phyloP scores from a whole-genome alignment of 2,113 vertebrate genomes.

The Serinus canaria region DNA sequence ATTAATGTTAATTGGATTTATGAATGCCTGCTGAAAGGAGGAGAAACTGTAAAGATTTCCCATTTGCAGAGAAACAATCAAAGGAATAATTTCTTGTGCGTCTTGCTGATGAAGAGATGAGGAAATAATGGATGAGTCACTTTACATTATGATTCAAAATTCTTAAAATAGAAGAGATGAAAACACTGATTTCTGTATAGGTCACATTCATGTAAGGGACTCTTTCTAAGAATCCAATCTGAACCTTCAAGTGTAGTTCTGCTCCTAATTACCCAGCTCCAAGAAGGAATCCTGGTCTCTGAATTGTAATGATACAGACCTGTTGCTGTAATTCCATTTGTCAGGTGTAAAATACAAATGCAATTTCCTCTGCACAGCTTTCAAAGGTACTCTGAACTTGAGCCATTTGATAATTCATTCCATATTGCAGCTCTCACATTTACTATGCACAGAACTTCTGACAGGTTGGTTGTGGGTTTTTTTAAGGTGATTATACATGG shows the following conservation, averaged over 20 bases:
- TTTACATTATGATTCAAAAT: slow-evolving; percentile 40
- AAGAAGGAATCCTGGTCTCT: not conserved
- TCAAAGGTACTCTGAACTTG: slow-evolving; percentile 35
- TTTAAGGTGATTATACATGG: not conserved
- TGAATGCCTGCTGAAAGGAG: not conserved
- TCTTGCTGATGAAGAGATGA: slow-evolving; percentile 21
- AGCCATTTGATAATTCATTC: slow-evolving; percentile 30
- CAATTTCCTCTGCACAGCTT: not conserved
- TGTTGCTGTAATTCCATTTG: slow-evolving; percentile 48
- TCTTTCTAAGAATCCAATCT: slow-evolving; percentile 27
- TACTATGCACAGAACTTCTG: not conserved
- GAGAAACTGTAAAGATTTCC: not conserved
- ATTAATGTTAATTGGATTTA: slow-evolving; percentile 49
- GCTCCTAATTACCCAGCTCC: slow-evolving; percentile 5
- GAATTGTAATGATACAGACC: slow-evolving; percentile 37
- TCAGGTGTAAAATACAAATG: slow-evolving; percentile 49
- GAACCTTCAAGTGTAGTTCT: not conserved
- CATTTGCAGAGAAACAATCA: slow-evolving; percentile 24
- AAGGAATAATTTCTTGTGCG: slow-evolving; percentile 2
- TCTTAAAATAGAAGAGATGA: slow-evolving; percentile 44
- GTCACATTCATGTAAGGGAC: not conserved
- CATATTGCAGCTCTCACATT: slow-evolving; percentile 38
- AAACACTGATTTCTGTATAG: not conserved
- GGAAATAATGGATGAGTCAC: slow-evolving; percentile 53
- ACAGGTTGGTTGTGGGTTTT: not conserved